A percentile compares a stretch with the other conserved stretches of the same genome.
Conservation (phyloP, 64 coral and sea anemone species). For the Anthopleura sola region DNA sequence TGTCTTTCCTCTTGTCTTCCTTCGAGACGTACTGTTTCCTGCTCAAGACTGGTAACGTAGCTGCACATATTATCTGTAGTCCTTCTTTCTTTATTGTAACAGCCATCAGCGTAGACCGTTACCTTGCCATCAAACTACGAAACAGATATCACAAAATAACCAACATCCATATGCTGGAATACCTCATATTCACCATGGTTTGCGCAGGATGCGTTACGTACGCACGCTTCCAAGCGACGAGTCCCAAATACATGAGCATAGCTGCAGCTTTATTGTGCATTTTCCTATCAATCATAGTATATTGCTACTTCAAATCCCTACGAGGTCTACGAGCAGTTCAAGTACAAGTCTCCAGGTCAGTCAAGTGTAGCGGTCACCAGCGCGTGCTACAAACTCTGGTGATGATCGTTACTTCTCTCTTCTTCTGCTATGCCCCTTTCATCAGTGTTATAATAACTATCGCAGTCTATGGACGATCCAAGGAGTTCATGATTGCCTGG, state of each 20-base stretch:
- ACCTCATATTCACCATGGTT: neutral
- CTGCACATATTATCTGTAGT: neutral
- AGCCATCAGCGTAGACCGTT: slow-evolving; percentile 42
- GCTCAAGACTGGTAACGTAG: neutral
- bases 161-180: neutral
- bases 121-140: slow-evolving; percentile 12
- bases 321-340: neutral
- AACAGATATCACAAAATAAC: neutral
- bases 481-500: slow-evolving; percentile 3
- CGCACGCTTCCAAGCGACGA: neutral
- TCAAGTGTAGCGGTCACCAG: neutral
- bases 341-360: neutral
- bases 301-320: neutral
- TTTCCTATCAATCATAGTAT: neutral
- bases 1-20: too few relatives aligned
- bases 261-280: slow-evolving; percentile 7
- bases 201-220: neutral
- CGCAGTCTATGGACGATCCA: slow-evolving; percentile 19
- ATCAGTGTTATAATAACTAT: slow-evolving; percentile 11
- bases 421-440: slow-evolving; percentile 37
- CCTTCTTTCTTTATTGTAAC: slow-evolving; percentile 38
- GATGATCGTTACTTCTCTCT: neutral
- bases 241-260: slow-evolving; percentile 3
- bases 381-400: slow-evolving; percentile 8
- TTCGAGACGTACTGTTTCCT: neutral